A percentile compares a stretch with the other conserved stretches of the same genome.
Evolutionary conservation across 2,888 invertebrate species (phyloP).

Genomic region (Amphipyra berbera): DNA sequence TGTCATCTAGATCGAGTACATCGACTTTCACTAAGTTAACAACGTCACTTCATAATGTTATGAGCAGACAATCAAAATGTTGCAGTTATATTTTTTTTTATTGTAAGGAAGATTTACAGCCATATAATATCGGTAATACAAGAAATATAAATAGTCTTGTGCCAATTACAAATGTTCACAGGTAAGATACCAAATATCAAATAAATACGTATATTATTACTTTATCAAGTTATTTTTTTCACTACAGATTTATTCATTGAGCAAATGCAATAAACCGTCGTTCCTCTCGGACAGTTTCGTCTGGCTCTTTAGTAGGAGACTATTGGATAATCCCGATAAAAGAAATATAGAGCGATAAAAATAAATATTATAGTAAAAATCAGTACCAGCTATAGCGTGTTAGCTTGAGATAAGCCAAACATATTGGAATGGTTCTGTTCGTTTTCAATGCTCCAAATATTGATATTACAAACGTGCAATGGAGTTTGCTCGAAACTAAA

Average conservation of each 20-base stretch:
- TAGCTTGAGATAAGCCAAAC: constrained; percentile 47
- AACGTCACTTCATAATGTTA: constrained; percentile 27
- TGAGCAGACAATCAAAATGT: constrained; percentile 17
- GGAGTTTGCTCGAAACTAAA: constrained; percentile 43
- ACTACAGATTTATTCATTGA: too few species aligned
- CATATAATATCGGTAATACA: too few species aligned
- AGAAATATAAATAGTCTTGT: too few species aligned
- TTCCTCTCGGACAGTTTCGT: constrained; percentile 14
- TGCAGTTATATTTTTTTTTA: too few species aligned
- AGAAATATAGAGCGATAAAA: constrained; percentile 28
- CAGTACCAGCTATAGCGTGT: constrained; percentile 27
- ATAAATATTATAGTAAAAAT: constrained; percentile 41
- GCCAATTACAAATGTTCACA: too few species aligned
- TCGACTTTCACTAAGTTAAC: constrained; percentile 37
- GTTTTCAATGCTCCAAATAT: constrained; percentile 33
- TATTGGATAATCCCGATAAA: constrained; percentile 31
- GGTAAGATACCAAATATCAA: not conserved
- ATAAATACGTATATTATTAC: not conserved
- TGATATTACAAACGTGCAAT: constrained; percentile 44
- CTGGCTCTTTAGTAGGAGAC: constrained; percentile 20
- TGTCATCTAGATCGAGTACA: constrained; percentile 8
- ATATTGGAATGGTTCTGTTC: constrained; percentile 35
- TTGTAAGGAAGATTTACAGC: too few species aligned
- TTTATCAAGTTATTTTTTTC: too few species aligned
- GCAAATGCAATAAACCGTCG: constrained; percentile 6